Evolutionary conservation across 2,888 invertebrate species (phyloP).

Genomic region (Caenorhabditis sp.): DNA sequence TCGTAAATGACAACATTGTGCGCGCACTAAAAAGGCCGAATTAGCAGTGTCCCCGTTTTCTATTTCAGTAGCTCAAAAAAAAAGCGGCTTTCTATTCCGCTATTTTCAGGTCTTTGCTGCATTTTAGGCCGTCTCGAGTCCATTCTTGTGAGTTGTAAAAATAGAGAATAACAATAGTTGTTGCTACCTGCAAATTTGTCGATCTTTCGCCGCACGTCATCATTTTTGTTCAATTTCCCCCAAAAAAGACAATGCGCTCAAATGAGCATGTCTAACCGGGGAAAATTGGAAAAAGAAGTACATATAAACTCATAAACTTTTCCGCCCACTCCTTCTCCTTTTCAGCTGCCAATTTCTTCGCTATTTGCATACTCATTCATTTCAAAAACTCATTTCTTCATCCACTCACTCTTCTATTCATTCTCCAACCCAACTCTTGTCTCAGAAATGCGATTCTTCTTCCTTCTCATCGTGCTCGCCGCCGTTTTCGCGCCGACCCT

Average conservation of each 20-base stretch:
- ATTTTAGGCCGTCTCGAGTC: no score
- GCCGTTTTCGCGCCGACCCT: constrained; percentile 36
- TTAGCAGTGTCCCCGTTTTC: background rate
- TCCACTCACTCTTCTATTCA: background rate
- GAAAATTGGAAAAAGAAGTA: no score
- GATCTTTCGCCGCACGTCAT: background rate
- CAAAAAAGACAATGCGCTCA: background rate
- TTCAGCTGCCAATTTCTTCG: background rate
- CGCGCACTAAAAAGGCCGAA: no score
- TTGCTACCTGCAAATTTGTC: no score
- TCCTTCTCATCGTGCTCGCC: constrained; percentile 28
- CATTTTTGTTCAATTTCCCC: constrained; percentile 10
- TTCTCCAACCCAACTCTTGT: background rate
- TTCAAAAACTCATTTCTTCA: constrained; percentile 5
- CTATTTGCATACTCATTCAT: constrained; percentile 7
- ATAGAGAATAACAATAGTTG: no score
- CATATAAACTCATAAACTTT: no score
- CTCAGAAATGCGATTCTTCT: constrained; percentile 49
- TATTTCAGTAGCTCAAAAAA: background rate
- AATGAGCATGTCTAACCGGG: background rate
- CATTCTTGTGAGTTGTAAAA: no score
- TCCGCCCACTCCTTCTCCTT: background rate
- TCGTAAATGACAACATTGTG: no score
- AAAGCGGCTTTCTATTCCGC: no score
- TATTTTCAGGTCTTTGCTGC: no score